Evolutionary conservation across 2,797 vertebrate species (phyloP).

Genomic region (Meriones psammophilus): DNA sequence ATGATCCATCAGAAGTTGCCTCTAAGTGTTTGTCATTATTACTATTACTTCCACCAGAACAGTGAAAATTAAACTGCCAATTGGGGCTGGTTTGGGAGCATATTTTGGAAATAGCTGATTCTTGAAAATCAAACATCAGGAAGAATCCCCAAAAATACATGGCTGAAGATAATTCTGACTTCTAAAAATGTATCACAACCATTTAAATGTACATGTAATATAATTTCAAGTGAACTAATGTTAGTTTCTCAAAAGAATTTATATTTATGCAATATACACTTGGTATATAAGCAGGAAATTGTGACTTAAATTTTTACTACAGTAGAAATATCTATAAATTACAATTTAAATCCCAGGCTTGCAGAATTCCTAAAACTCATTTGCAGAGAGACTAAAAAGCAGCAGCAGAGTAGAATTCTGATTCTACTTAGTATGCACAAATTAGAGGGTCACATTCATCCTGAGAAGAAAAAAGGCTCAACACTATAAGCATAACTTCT

Average conservation of each 20-base stretch:
- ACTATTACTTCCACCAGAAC: background rate
- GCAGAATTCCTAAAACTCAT: background rate
- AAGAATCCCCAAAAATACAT: background rate
- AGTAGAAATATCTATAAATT: conserved; percentile 47
- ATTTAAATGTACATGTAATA: conserved; percentile 3
- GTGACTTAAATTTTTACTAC: conserved; percentile 40
- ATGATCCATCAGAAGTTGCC: background rate
- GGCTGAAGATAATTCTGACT: conserved; percentile 18
- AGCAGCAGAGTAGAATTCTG: background rate
- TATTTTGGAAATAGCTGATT: conserved; percentile 48
- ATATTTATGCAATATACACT: background rate
- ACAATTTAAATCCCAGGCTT: conserved; percentile 50
- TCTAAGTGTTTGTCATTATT: conserved; percentile 10
- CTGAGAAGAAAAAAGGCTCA: background rate
- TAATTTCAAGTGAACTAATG: background rate
- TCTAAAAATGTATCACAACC: background rate
- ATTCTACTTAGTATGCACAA: conserved; percentile 24
- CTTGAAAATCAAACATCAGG: conserved; percentile 48
- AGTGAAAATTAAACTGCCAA: background rate
- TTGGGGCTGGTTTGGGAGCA: background rate
- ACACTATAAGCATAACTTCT: background rate
- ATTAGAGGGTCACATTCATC: background rate
- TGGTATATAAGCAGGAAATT: background rate
- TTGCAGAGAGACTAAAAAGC: conserved; percentile 43
- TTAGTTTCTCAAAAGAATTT: conserved; percentile 12